phyloP scores from a whole-genome alignment of 30 jellyfish, hydroid and myxozoan species.

The Aurelia aurita complex sp. Pacific region DNA sequence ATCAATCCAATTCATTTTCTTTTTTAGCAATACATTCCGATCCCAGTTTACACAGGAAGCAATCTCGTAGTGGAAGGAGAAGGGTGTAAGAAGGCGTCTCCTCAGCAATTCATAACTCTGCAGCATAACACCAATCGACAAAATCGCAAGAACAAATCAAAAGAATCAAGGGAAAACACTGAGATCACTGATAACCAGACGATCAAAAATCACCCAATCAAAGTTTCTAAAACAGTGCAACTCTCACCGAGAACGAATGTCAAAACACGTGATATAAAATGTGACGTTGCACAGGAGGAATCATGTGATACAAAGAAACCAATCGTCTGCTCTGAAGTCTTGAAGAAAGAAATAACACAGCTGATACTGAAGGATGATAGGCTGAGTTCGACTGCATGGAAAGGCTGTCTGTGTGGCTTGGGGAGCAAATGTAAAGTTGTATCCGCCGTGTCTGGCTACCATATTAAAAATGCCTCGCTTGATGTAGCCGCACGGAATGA shows the following conservation, averaged over 20 bases:
- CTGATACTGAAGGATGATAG: slow-evolving; percentile 1
- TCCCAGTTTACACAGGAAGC: slow-evolving; percentile 90
- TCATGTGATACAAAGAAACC: background rate
- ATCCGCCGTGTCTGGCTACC: slow-evolving; percentile 68
- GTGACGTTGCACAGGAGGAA: background rate
- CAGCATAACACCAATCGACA: slow-evolving; percentile 24
- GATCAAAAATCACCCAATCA: background rate
- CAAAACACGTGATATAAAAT: background rate
- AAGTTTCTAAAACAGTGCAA: background rate
- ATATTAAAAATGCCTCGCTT: slow-evolving; percentile 60
- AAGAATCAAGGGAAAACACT: slow-evolving; percentile 8
- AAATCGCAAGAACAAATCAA: slow-evolving; percentile 15
- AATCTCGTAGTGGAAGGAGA: slow-evolving; percentile 82
- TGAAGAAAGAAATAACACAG: slow-evolving; percentile 34
- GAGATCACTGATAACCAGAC: background rate
- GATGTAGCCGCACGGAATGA: slow-evolving; percentile 1
- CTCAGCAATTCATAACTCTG: slow-evolving; percentile 4
- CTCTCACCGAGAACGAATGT: background rate
- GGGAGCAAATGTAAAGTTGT: slow-evolving; percentile 56
- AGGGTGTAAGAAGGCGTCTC: slow-evolving; percentile 46
- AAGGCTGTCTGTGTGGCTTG: slow-evolving; percentile 57
- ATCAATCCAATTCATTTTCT: no score
- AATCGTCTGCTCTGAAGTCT: background rate
- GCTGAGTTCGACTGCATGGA: slow-evolving; percentile 7
- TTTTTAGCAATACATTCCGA: slow-evolving; percentile 70